These are phyloP conservation scores for Drosophila gaucha DNA, from an alignment of 2,888 invertebrate genomes.

Conservation along the genomic window DNA sequence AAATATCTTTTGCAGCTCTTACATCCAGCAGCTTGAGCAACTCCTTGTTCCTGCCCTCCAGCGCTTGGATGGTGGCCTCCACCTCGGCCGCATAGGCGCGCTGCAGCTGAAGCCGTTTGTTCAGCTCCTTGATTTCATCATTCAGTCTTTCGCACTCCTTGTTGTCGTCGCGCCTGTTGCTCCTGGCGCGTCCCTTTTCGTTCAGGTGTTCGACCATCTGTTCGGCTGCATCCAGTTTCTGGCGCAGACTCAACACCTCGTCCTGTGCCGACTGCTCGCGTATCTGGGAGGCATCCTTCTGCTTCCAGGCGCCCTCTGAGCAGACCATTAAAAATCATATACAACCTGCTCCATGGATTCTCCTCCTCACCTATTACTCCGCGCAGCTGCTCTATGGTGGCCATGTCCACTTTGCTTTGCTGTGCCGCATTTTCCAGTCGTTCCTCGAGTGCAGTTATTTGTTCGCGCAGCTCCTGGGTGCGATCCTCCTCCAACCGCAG, in stretches of 20 bases:
- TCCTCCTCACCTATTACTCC: slow-evolving; percentile 81
- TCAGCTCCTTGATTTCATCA: slow-evolving; percentile 82
- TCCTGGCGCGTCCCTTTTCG: slow-evolving; percentile 74
- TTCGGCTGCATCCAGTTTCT: slow-evolving; percentile 80
- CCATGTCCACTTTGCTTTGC: slow-evolving; percentile 80
- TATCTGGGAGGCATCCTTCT: slow-evolving; percentile 83
- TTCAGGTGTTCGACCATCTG: slow-evolving; percentile 78
- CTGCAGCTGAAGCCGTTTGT: slow-evolving; percentile 82
- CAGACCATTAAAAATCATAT: background rate
- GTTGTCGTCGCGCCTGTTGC: slow-evolving; percentile 78
- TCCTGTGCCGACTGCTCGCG: slow-evolving; percentile 84
- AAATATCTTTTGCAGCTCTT: slow-evolving; percentile 18
- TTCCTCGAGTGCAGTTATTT: slow-evolving; percentile 65
- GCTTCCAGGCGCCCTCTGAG: slow-evolving; percentile 84
- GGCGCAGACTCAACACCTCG: slow-evolving; percentile 79
- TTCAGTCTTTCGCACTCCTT: slow-evolving; percentile 83
- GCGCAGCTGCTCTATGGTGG: slow-evolving; percentile 81
- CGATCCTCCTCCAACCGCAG: slow-evolving; percentile 71
- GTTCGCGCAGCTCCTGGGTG: slow-evolving; percentile 72
- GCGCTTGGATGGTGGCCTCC: slow-evolving; percentile 78
- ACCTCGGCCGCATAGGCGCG: slow-evolving; percentile 82
- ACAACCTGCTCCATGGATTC: slow-evolving; percentile 65
- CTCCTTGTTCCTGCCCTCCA: slow-evolving; percentile 83
- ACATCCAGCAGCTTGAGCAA: slow-evolving; percentile 83
- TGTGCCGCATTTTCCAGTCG: slow-evolving; percentile 74